Percentiles rank a stretch among this genome's conserved stretches.
phyloP scores from a whole-genome alignment of 2,888 invertebrate genomes.

The Eupithecia abbreviata region DNA sequence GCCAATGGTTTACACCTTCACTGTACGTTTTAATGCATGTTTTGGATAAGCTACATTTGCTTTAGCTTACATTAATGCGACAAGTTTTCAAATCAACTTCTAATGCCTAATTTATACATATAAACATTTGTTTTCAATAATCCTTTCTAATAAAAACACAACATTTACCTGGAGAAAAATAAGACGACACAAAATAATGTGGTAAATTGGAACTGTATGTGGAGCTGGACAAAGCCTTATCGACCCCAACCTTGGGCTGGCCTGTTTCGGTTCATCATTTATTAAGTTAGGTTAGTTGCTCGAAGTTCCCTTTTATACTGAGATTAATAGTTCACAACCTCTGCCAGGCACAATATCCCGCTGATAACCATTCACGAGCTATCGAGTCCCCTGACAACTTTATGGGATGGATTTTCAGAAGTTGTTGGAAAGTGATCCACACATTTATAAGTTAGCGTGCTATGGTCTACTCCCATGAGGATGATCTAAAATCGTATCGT shows the following conservation, averaged over 20 bases:
- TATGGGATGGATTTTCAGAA: not conserved
- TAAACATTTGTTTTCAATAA: not conserved
- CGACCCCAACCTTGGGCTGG: slow-evolving; percentile 5
- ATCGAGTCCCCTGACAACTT: not conserved
- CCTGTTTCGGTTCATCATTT: slow-evolving; percentile 55
- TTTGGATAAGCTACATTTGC: not conserved
- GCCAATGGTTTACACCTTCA: slow-evolving; percentile 24
- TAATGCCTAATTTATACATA: not conserved
- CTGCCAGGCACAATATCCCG: slow-evolving; percentile 49
- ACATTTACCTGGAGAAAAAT: not conserved
- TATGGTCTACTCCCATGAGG: not conserved
- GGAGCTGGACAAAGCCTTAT: not conserved
- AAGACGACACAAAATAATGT: not conserved
- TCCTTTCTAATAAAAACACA: not conserved
- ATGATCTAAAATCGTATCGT: not conserved
- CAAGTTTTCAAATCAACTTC: not conserved
- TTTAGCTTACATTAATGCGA: not conserved
- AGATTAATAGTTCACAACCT: slow-evolving; percentile 65
- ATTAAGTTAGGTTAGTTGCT: slow-evolving; percentile 59
- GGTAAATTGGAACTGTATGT: not conserved
- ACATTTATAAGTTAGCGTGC: not conserved
- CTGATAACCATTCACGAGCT: slow-evolving; percentile 25
- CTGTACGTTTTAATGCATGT: not conserved
- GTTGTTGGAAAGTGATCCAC: not conserved
- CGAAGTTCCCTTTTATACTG: slow-evolving; percentile 55